Evolutionary conservation across 2,888 invertebrate genomes (phyloP), one percentile per base, ranked within the genome.

Genomic region (Pristionchus mayeri): DNA sequence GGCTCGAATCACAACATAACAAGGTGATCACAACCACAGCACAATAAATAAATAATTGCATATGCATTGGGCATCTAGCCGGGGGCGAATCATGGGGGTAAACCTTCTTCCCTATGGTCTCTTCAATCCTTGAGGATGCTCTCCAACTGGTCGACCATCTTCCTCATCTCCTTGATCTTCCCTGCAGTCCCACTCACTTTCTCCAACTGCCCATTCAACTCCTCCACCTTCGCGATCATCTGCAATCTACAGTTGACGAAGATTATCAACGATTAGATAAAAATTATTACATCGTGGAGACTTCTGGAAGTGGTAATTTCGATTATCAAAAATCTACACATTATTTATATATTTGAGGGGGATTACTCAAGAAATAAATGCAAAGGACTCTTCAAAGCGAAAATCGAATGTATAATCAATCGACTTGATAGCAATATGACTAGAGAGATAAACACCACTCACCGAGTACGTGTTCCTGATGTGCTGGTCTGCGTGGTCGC

Each of bases 191-290:
- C 90, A 48, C 88, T 86, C 11, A 91, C 86, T 71, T 88, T 88
- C 48, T 86, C 86, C 90, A 92, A 88, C n/a, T 89, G 86, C 24
- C 87, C 87, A 86, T 88, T 91, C 21, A 92, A 87, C 85, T 92
- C 92, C 83, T 92, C 92, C 18, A 91, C 88, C 86, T 92, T 92
- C 3, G 92, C 91, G 48, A 92, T 78, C 89, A 92, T 89, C 90
- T 90, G 81, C 80, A 91, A 67, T n/a, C n/a, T n/a, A n/a, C n/a
- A n/a, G n/a, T n/a, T n/a, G n/a, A n/a, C n/a, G 27, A 50, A 11
- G 37, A 18, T 30, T 80, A 27, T 76, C 52, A 44, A 11, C n/a
- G n/a, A n/a, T n/a, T n/a, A n/a, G n/a, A n/a, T n/a, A n/a, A n/a
- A n/a, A n/a, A n/a, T n/a, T n/a, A n/a, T n/a, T n/a, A n/a, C n/a